A percentile compares a stretch with the other conserved stretches of the same genome.
Evolutionary conservation across 2,888 invertebrate species (phyloP).

Genomic region (Stenodema calcarata): DNA sequence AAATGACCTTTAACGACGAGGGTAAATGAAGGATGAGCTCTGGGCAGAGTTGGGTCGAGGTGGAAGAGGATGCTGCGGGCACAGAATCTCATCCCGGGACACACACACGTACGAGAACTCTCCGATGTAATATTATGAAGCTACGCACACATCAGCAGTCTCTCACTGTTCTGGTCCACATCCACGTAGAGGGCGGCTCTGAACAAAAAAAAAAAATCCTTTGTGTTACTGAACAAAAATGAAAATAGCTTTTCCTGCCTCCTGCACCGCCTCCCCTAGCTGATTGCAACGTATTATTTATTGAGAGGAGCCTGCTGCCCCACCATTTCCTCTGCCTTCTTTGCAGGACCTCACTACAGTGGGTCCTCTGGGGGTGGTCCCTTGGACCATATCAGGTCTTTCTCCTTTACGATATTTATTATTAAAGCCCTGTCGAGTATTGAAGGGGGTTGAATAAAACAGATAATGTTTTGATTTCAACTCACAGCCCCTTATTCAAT

Average conservation of each 20-base stretch:
- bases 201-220: background rate
- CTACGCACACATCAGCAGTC: background rate
- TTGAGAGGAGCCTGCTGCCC: background rate
- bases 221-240: conserved; percentile 8
- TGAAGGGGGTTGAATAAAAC: no score
- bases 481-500: no score
- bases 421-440: no score
- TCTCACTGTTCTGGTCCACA: background rate
- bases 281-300: conserved; percentile 11
- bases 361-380: no score
- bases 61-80: background rate
- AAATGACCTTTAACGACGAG: background rate
- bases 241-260: conserved; percentile 7
- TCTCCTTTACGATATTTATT: no score
- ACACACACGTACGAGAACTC: background rate
- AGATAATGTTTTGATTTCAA: no score
- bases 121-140: background rate
- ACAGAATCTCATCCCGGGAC: background rate
- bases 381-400: no score
- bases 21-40: background rate
- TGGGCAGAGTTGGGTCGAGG: background rate
- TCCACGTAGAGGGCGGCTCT: background rate
- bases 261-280: background rate
- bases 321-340: background rate
- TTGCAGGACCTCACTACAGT: no score